These are phyloP conservation scores for Diarsia mendica DNA, from an alignment of 2,888 invertebrate species.

Conservation along the genomic window DNA sequence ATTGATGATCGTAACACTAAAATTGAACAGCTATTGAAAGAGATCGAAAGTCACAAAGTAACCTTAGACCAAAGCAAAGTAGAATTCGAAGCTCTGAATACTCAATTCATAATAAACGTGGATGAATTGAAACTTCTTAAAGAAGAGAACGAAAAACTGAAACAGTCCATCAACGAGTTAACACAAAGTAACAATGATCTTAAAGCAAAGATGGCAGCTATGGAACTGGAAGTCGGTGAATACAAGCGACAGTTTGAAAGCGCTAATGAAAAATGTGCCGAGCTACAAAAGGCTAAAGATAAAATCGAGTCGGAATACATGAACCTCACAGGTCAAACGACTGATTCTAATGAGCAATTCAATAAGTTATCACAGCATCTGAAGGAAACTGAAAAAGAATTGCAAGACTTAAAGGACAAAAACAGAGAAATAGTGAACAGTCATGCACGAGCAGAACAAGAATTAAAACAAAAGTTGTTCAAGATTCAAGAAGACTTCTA, in stretches of 20 bases:
- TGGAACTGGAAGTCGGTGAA: slow-evolving; percentile 90
- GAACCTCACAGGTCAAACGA: slow-evolving; percentile 90
- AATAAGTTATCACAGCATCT: slow-evolving; percentile 89
- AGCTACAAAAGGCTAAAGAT: slow-evolving; percentile 90
- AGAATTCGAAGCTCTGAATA: slow-evolving; percentile 86
- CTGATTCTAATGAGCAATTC: slow-evolving; percentile 91
- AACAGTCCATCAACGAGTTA: slow-evolving; percentile 83
- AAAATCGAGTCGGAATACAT: slow-evolving; percentile 91
- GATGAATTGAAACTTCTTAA: slow-evolving; percentile 84
- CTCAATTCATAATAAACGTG: slow-evolving; percentile 84
- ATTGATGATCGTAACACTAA: slow-evolving; percentile 87
- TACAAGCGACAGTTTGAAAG: slow-evolving; percentile 89
- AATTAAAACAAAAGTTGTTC: slow-evolving; percentile 86
- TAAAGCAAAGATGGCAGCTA: slow-evolving; percentile 82
- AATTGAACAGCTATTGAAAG: slow-evolving; percentile 87
- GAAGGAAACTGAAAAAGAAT: slow-evolving; percentile 90
- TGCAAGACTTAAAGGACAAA: slow-evolving; percentile 88
- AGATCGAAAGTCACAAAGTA: slow-evolving; percentile 86
- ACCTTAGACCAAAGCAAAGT: slow-evolving; percentile 85
- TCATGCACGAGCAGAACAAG: slow-evolving; percentile 86
- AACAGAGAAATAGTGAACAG: slow-evolving; percentile 84
- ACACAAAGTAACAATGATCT: slow-evolving; percentile 81
- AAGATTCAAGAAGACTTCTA: slow-evolving; percentile 85
- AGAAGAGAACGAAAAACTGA: slow-evolving; percentile 85
- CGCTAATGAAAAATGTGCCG: slow-evolving; percentile 89